Base-by-base conservation (phyloP, 1,140 invertebrate genomes). In the Schmidtea mediterranea region DNA sequence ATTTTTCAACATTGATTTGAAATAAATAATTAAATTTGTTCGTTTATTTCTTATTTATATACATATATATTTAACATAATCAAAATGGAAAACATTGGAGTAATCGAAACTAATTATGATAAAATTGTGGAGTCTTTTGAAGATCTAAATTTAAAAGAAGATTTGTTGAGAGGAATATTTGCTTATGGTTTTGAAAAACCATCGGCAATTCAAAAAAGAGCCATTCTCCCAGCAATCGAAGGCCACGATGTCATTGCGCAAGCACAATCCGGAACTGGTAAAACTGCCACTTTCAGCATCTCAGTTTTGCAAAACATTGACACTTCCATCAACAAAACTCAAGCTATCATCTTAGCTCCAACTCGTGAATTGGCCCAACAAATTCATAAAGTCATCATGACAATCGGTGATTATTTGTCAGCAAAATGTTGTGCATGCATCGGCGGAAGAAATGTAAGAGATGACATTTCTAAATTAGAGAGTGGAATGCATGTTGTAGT, bases 151-250 rank as follows among this genome's bases (percentile, higher is more conserved):
- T 72, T 98, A n/a, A n/a, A n/a, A n/a, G n/a, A n/a, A n/a, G n/a
- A n/a, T n/a, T n/a, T n/a, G n/a, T n/a, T n/a, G n/a, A 73, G 90
- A 66, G 92, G 92, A 67, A 95, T 98, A 57, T 98, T 95, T 68
- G 84, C 83, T 54, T 97, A 97, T 73, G 92, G 92, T 76, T 98
- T 98, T 71, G 92, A 98, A 67, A 94, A 94, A 63, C 92, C 92
- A 51, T 98, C 92, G 10, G 87, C 90, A 55, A 98, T 98, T 67
- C 92, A 98, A 66, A 87, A 95, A 63, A 75, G 92, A 61, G 92
- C 90, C 54, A 98, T 98, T 62, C 76, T 92, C 63, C 92, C 92
- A 36, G 78, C n/a, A n/a, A n/a, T n/a, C n/a, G n/a, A 61, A 59
- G 83, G 84, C 46, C 77, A 76, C 58, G 90, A 98, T 72, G 89